phyloP scores from a whole-genome alignment of 1,140 invertebrate genomes.

The Sesamia nonagrioides region DNA sequence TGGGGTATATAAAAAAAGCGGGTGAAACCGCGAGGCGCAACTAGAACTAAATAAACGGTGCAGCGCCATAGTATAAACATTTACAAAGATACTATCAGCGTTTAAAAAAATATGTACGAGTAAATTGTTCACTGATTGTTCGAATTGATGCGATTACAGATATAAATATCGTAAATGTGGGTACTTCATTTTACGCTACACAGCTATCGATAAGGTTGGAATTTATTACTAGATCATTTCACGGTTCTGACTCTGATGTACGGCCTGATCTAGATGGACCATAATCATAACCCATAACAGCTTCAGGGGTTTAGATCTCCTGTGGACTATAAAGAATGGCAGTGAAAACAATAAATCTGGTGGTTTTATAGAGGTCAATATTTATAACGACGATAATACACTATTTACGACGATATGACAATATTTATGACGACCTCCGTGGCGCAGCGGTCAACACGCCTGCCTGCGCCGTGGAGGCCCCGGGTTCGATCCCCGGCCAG shows the following conservation, averaged over 20 bases:
- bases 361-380: background rate
- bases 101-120: background rate
- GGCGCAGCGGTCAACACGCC: too few species aligned
- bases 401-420: too few species aligned
- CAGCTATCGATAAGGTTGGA: slow-evolving; percentile 15
- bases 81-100: background rate
- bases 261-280: slow-evolving; percentile 26
- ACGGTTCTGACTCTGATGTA: slow-evolving; percentile 7
- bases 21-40: too few species aligned
- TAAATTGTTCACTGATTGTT: slow-evolving; percentile 17
- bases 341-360: slow-evolving; percentile 17
- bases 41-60: too few species aligned
- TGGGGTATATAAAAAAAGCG: too few species aligned
- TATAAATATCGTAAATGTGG: slow-evolving; percentile 18
- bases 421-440: too few species aligned
- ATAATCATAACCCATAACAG: slow-evolving; percentile 37
- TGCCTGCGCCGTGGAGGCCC: too few species aligned
- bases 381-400: too few species aligned
- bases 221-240: slow-evolving; percentile 36
- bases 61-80: background rate
- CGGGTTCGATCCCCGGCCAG: too few species aligned
- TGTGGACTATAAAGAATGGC: slow-evolving; percentile 22
- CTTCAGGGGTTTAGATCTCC: slow-evolving; percentile 18
- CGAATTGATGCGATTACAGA: background rate
- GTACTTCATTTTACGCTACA: slow-evolving; percentile 15